Conservation (phyloP, 2,113 vertebrate genomes). For the Uropsilus gracilis region DNA sequence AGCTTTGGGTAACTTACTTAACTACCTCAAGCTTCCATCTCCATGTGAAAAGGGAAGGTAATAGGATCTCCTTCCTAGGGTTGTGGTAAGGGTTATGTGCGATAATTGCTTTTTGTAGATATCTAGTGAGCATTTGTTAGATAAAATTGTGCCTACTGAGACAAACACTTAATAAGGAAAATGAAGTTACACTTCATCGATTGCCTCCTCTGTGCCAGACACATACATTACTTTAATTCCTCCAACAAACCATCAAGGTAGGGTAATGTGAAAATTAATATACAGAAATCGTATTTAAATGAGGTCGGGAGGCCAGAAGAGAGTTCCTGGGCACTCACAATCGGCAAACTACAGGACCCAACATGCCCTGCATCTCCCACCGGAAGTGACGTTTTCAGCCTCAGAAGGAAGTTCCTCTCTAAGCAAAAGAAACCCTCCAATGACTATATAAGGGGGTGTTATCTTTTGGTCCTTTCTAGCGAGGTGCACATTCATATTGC, state of each 20-base stretch:
- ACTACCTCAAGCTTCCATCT: background rate
- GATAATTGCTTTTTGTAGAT: background rate
- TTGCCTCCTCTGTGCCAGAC: background rate
- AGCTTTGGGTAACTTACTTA: background rate
- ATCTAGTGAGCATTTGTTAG: background rate
- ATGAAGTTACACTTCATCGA: background rate
- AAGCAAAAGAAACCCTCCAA: background rate
- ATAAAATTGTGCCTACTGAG: background rate
- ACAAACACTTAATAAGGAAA: background rate
- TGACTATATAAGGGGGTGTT: background rate
- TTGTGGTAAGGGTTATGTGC: background rate
- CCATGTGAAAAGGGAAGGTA: background rate
- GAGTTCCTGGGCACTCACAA: background rate
- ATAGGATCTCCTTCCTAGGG: background rate
- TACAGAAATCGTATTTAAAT: background rate
- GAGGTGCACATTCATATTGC: background rate
- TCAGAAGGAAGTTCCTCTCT: background rate
- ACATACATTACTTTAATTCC: background rate
- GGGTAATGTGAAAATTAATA: background rate
- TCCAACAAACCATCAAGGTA: background rate
- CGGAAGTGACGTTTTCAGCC: background rate
- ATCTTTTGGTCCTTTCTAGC: background rate
- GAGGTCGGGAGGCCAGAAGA: background rate
- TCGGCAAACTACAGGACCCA: background rate
- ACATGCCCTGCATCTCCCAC: background rate